Conservation (phyloP, 2,797 vertebrate genomes). For the Danio tinwini region DNA sequence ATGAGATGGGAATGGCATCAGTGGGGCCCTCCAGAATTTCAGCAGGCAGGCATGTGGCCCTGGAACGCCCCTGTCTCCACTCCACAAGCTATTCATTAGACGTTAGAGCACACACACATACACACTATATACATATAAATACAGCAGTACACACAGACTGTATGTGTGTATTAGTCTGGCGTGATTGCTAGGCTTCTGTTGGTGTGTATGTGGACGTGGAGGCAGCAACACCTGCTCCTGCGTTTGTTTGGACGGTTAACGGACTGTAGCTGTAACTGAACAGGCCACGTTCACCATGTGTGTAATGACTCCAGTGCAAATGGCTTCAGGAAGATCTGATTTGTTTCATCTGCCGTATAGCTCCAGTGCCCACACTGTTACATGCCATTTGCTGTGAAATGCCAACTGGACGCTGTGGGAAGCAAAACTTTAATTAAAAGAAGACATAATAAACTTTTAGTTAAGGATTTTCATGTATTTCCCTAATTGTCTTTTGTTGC, state of each 20-base stretch:
- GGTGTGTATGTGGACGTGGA: constrained; percentile 20
- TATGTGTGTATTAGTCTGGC: background rate
- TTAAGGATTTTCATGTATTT: background rate
- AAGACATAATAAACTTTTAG: background rate
- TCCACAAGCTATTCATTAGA: constrained; percentile 59
- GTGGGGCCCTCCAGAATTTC: constrained; percentile 73
- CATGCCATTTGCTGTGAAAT: background rate
- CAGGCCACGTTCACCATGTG: constrained; percentile 41
- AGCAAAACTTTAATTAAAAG: background rate
- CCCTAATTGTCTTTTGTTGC: background rate
- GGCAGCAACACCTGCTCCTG: constrained; percentile 51
- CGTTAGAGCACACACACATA: constrained; percentile 35
- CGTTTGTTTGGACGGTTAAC: constrained; percentile 54
- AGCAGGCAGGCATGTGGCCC: constrained; percentile 58
- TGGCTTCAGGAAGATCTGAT: constrained; percentile 29
- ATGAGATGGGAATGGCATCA: constrained; percentile 85
- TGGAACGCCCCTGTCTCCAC: constrained; percentile 48
- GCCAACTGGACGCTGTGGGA: background rate
- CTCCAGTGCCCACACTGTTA: background rate
- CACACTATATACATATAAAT: constrained; percentile 16
- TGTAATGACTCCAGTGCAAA: constrained; percentile 35
- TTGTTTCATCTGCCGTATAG: constrained; percentile 15
- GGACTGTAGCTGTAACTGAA: constrained; percentile 45
- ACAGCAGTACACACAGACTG: constrained; percentile 1
- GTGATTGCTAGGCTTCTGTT: background rate